A percentile compares a stretch with the other conserved stretches of the same genome.
phyloP scores from a whole-genome alignment of 2,888 invertebrate genomes.

The Chrysina gloriosa region DNA sequence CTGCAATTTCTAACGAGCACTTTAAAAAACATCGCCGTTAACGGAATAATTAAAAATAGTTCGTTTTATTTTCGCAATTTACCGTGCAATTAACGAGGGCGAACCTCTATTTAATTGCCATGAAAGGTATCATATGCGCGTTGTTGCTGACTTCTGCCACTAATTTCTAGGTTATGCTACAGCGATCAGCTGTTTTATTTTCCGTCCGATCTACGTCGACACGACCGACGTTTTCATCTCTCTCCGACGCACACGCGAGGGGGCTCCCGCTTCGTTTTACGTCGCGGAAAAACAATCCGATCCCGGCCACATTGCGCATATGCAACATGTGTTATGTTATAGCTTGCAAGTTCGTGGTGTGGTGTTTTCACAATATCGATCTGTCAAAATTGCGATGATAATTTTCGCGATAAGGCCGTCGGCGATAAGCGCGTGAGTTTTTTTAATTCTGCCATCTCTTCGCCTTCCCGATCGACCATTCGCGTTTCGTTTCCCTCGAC shows the following conservation, averaged over 20 bases:
- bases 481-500: neutral
- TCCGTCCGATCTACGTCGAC: constrained; percentile 5
- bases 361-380: constrained; percentile 47
- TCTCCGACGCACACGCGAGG: constrained; percentile 1
- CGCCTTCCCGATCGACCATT: constrained; percentile 14
- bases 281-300: constrained; percentile 22
- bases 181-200: constrained; percentile 33
- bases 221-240: constrained; percentile 8
- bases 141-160: neutral
- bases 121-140: neutral
- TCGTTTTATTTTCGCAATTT: constrained; percentile 2
- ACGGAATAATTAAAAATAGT: too few relatives aligned
- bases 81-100: constrained; percentile 13
- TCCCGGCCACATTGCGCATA: constrained; percentile 44
- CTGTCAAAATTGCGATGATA: constrained; percentile 43
- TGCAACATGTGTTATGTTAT: constrained; percentile 52
- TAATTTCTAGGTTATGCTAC: constrained; percentile 32
- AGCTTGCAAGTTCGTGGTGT: constrained; percentile 15
- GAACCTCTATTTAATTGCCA: constrained; percentile 7
- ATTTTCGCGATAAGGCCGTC: constrained; percentile 30
- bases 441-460: neutral
- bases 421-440: constrained; percentile 35
- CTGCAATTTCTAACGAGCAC: constrained; percentile 58
- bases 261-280: constrained; percentile 10
- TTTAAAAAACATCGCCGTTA: constrained; percentile 60